phyloP scores from a whole-genome alignment of 2,888 invertebrate species.

The Proisotoma minuta region DNA sequence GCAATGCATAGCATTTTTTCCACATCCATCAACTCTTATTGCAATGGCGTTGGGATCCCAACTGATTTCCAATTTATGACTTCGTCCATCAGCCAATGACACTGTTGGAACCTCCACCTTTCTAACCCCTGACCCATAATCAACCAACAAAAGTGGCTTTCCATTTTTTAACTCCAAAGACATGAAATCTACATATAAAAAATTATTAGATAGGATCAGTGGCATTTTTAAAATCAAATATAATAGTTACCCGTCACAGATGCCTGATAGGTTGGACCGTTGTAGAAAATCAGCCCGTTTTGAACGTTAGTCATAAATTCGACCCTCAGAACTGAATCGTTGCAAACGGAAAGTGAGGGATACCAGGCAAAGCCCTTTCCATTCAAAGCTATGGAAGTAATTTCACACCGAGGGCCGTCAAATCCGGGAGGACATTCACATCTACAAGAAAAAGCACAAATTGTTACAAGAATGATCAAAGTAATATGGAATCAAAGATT shows the following conservation, averaged over 20 bases:
- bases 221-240: background rate
- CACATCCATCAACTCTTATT: slow-evolving; percentile 44
- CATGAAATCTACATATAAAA: slow-evolving; percentile 70
- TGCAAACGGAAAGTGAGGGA: slow-evolving; percentile 78
- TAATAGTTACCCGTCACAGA: slow-evolving; percentile 29
- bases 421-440: slow-evolving; percentile 78
- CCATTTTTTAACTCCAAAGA: slow-evolving; percentile 79
- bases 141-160: slow-evolving; percentile 73
- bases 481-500: slow-evolving; percentile 2
- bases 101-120: slow-evolving; percentile 63
- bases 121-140: slow-evolving; percentile 80
- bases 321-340: slow-evolving; percentile 72
- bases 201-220: background rate
- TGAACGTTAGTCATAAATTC: slow-evolving; percentile 71
- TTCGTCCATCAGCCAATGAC: slow-evolving; percentile 74
- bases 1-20: slow-evolving; percentile 34
- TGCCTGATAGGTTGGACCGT: slow-evolving; percentile 63
- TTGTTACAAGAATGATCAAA: too few species aligned
- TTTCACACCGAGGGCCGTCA: slow-evolving; percentile 85
- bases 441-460: slow-evolving; percentile 50
- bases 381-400: slow-evolving; percentile 77
- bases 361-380: slow-evolving; percentile 93
- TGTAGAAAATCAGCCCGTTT: slow-evolving; percentile 82
- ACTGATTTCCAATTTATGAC: slow-evolving; percentile 79
- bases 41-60: slow-evolving; percentile 50